Conservation (phyloP, 1,140 invertebrate genomes). For the Pseudomyrmex gracilis region DNA sequence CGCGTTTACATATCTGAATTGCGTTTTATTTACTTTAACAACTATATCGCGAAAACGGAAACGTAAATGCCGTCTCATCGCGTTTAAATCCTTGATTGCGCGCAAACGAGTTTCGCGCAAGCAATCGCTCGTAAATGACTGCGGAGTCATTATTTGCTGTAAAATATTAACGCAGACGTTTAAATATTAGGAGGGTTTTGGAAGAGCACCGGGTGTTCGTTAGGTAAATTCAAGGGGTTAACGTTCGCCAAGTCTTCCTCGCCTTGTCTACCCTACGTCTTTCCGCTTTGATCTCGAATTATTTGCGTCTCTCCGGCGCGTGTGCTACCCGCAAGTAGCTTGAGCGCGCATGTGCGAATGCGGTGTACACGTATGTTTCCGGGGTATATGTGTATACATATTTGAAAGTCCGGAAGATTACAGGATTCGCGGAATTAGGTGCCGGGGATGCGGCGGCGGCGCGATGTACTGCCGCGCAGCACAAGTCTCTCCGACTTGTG, state of each 20-base stretch:
- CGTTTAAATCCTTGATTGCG: constrained; percentile 9
- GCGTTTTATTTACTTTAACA: constrained; percentile 10
- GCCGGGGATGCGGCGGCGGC: constrained; percentile 18
- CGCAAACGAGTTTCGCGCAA: background rate
- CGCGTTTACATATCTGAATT: constrained; percentile 9
- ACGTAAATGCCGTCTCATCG: background rate
- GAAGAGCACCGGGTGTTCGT: background rate
- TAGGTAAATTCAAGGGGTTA: constrained; percentile 55
- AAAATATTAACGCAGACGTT: constrained; percentile 7
- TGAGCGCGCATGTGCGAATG: background rate
- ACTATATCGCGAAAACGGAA: background rate
- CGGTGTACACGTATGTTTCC: background rate
- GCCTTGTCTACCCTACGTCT: background rate
- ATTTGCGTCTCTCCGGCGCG: constrained; percentile 42
- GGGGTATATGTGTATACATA: constrained; percentile 4
- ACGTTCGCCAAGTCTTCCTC: constrained; percentile 13
- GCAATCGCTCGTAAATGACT: constrained; percentile 13
- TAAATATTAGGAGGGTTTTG: constrained; percentile 22
- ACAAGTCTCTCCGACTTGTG: constrained; percentile 47
- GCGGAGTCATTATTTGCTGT: background rate
- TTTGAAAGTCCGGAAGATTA: constrained; percentile 61
- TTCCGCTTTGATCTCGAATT: constrained; percentile 65
- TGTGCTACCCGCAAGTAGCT: constrained; percentile 1
- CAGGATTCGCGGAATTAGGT: constrained; percentile 65
- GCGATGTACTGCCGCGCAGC: constrained; percentile 33